phyloP scores from a whole-genome alignment of 2,888 invertebrate genomes.

The Hypolimnas misippus region DNA sequence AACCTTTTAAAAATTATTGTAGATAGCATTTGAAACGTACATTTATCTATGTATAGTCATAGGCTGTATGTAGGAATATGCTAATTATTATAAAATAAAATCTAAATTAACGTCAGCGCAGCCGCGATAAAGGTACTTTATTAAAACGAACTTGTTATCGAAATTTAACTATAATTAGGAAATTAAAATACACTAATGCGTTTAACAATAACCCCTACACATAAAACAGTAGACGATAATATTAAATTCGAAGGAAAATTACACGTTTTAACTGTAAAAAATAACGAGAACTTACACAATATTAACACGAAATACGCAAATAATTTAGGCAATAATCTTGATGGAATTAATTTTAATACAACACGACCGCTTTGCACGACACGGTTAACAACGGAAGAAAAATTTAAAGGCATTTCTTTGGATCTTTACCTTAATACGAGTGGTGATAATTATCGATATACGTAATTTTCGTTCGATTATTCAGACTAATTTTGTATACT shows the following conservation, averaged over 20 bases:
- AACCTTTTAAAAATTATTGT: too few species aligned
- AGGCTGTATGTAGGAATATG: too few species aligned
- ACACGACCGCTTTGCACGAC: slow-evolving; percentile 25
- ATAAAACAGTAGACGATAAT: slow-evolving; percentile 8
- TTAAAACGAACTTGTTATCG: too few species aligned
- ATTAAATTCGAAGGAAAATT: slow-evolving; percentile 7
- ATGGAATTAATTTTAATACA: slow-evolving; percentile 32
- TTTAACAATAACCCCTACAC: not conserved
- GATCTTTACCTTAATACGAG: too few species aligned
- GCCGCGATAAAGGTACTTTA: too few species aligned
- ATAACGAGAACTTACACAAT: slow-evolving; percentile 16
- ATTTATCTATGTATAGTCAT: too few species aligned
- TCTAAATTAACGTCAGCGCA: too few species aligned
- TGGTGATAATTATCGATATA: too few species aligned
- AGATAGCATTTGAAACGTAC: too few species aligned
- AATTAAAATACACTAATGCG: not conserved
- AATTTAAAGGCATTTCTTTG: slow-evolving; percentile 51
- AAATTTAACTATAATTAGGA: not conserved
- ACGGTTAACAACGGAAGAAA: slow-evolving; percentile 6
- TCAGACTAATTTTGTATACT: too few species aligned
- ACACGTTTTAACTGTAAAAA: slow-evolving; percentile 5
- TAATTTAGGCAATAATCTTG: slow-evolving; percentile 35
- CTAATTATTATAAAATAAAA: too few species aligned
- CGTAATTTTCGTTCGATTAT: too few species aligned
- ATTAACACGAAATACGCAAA: slow-evolving; percentile 34